Evolutionary conservation across 2,888 invertebrate species (phyloP), one percentile per base, ranked within the genome.

Genomic region (Orthosia incerta): DNA sequence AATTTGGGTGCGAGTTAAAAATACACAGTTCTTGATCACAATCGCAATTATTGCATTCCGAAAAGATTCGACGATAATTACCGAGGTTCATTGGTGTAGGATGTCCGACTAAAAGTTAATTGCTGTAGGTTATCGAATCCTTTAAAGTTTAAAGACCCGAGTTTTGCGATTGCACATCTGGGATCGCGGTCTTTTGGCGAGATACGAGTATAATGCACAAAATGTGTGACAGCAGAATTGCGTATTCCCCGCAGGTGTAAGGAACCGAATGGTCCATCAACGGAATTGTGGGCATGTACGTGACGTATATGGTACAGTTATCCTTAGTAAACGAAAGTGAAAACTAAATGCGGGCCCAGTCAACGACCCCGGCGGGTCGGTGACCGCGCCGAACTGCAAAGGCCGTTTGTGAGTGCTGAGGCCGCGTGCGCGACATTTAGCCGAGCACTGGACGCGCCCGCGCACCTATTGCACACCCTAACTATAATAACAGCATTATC

Each of bases 291-390:
- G 90, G 91, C 91, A 90, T 91, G 92, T 91, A 92, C 90, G 93
- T 94, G 94, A 94, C 94, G 94, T 94, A 92, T 92, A 90, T 93
- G 93, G 93, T 95, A 96, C 96, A 95, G 96, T 96, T 96, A 96
- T 96, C 96, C 96, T 96, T 96, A 95, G 94, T 93, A 91, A 95
- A 95, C 93, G 96, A 96, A 96, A 96, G 96, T 96, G 96, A 96
- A 96, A 96, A 95, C 95, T 95, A 95, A 94, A 95, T 94, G 94
- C 93, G 93, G 94, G 94, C 88, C 88, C 93, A 95, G 95, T 94
- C 95, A 93, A 90, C 91, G 94, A 95, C 93, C 96, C 91, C 90
- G 82, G 86, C 88, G 93, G 96, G 95, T 96, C 96, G 94, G 93
- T 92, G 96, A 95, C 96, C 96, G 95, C 93, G 88, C 94, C 95